Evolutionary conservation across 2,797 vertebrate genomes (phyloP).

Genomic region (Morus bassanus): DNA sequence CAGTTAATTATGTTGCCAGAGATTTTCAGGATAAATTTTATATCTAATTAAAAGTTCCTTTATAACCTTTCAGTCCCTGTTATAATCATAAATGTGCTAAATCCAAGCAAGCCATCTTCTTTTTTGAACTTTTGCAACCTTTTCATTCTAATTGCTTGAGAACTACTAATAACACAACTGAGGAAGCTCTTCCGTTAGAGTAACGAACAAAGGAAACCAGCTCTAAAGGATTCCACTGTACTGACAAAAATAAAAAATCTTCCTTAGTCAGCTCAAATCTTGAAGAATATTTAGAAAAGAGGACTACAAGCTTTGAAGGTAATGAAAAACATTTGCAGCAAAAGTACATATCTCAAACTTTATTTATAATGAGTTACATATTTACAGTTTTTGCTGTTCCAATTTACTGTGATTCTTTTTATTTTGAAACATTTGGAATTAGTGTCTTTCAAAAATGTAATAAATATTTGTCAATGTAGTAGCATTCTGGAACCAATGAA

Average conservation of each 20-base stretch:
- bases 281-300: not conserved
- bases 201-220: not conserved
- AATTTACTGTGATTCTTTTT: not conserved
- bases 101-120: not conserved
- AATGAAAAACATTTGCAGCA: not conserved
- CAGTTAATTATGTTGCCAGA: not conserved
- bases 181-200: not conserved
- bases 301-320: not conserved
- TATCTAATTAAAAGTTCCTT: not conserved
- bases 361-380: not conserved
- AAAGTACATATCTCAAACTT: not conserved
- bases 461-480: not conserved
- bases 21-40: not conserved
- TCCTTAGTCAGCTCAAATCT: not conserved
- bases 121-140: not conserved
- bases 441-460: not conserved
- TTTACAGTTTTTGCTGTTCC: not conserved
- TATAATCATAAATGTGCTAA: not conserved
- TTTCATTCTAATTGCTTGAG: not conserved
- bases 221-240: not conserved
- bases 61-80: not conserved
- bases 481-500: not conserved
- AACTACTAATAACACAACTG: not conserved
- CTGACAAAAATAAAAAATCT: not conserved
- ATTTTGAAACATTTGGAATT: not conserved